Evolutionary conservation across 2,113 vertebrate genomes (phyloP).

Genomic region (Chroicocephalus ridibundus): DNA sequence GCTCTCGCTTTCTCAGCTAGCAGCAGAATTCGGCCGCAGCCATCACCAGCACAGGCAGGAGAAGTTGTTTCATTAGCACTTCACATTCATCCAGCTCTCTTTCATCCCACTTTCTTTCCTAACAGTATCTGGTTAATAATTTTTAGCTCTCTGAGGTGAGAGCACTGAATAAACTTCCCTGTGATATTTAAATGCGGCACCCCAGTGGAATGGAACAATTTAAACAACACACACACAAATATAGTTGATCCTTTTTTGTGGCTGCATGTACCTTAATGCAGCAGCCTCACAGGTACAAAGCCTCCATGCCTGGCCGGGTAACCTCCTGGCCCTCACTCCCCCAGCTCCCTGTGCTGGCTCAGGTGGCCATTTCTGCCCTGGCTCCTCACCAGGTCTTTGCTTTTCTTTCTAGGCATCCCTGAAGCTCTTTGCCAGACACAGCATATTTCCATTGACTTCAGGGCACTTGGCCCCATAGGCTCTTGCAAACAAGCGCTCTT

Average conservation of each 20-base stretch:
- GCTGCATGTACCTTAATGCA: neutral
- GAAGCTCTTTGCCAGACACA: neutral
- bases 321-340: neutral
- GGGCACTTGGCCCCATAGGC: neutral
- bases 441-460: neutral
- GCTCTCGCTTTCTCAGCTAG: neutral
- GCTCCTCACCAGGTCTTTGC: neutral
- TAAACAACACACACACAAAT: neutral
- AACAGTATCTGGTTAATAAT: neutral
- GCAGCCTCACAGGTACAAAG: neutral
- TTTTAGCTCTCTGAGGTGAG: neutral
- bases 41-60: neutral
- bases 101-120: neutral
- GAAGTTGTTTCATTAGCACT: neutral
- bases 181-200: neutral
- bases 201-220: neutral
- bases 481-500: neutral
- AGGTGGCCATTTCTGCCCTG: neutral
- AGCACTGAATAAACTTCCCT: neutral
- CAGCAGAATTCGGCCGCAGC: neutral
- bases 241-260: neutral
- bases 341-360: neutral
- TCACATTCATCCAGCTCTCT: neutral
- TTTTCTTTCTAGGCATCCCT: neutral
- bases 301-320: rapidly evolving